phyloP scores from a whole-genome alignment of 2,797 vertebrate species.

The Phoeniculus purpureus region DNA sequence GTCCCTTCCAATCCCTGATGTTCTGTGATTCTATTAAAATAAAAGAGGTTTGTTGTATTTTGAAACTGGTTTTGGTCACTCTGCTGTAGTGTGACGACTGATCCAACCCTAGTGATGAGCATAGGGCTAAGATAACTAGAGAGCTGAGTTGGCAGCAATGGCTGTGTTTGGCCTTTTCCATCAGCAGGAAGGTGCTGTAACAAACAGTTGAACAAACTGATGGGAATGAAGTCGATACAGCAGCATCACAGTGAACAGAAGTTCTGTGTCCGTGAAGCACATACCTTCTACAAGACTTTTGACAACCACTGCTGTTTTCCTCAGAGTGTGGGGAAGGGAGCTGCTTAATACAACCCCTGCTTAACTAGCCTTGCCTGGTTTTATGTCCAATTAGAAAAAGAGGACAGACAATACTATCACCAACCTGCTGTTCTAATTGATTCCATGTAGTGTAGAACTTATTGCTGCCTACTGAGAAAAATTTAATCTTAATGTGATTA shows the following conservation, averaged over 20 bases:
- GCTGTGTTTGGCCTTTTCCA: background rate
- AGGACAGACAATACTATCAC: background rate
- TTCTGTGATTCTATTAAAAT: too few species aligned
- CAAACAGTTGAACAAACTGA: background rate
- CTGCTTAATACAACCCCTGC: background rate
- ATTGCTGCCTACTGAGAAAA: background rate
- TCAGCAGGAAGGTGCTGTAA: background rate
- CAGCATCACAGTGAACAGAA: background rate
- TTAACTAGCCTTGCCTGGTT: background rate
- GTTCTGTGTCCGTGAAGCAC: background rate
- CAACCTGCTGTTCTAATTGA: background rate
- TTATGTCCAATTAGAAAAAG: background rate
- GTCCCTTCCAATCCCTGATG: too few species aligned
- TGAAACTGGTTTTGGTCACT: background rate
- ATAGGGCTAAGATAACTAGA: background rate
- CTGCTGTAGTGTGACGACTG: background rate
- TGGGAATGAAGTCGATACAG: background rate
- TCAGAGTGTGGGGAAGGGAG: background rate
- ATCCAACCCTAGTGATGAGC: background rate
- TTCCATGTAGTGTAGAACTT: background rate
- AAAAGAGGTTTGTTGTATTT: background rate
- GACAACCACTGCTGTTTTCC: background rate
- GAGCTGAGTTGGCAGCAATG: constrained; percentile 6
- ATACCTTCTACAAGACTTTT: background rate
- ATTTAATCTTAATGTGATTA: background rate